Conservation (phyloP, 64 coral and sea anemone genomes). For the Stichodactyla helianthus region DNA sequence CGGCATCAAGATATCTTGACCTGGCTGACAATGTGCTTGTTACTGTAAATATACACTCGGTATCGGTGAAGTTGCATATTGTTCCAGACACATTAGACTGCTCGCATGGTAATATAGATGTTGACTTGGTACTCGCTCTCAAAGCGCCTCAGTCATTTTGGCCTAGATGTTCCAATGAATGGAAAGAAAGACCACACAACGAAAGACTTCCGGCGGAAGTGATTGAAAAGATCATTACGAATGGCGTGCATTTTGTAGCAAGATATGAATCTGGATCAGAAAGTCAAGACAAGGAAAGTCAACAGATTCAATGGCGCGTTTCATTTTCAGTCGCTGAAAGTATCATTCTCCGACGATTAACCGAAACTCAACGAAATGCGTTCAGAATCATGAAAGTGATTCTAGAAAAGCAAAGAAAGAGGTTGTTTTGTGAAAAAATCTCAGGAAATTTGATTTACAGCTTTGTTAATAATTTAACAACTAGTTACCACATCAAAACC, state of each 20-base stretch:
- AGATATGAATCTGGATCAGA: neutral
- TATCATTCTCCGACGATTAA: neutral
- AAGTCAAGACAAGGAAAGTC: neutral
- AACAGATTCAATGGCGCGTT: neutral
- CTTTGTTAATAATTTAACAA: neutral
- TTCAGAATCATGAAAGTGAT: neutral
- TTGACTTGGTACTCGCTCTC: conserved; percentile 7
- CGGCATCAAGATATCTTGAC: neutral
- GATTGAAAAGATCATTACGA: neutral
- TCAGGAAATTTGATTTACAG: neutral
- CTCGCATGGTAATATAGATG: neutral
- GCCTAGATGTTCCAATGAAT: neutral
- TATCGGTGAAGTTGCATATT: neutral
- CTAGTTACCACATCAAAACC: neutral
- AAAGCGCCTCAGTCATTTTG: neutral
- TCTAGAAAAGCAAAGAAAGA: neutral
- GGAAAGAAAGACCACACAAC: neutral
- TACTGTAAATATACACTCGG: neutral
- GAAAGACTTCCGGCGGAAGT: neutral
- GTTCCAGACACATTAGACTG: neutral
- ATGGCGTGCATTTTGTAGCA: conserved; percentile 7
- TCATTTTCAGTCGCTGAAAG: conserved; percentile 10
- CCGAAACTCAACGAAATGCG: neutral
- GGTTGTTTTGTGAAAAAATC: neutral
- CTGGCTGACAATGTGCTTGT: neutral